Evolutionary conservation across 1,140 invertebrate species (phyloP).

Genomic region (Nylanderia fulva): DNA sequence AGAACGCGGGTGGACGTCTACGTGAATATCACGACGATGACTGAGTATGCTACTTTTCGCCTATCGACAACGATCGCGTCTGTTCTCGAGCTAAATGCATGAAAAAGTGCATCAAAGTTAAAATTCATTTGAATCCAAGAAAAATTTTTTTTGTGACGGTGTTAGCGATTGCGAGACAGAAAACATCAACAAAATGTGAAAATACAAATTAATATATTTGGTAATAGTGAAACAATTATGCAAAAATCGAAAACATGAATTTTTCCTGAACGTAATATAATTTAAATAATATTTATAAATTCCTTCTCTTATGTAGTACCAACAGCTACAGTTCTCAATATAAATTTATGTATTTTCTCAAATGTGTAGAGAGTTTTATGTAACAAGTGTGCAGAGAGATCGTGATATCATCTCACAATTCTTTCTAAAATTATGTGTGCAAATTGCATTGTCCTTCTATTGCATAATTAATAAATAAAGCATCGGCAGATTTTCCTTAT

Average conservation of each 20-base stretch:
- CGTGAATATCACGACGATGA: constrained; percentile 70
- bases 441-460: neutral
- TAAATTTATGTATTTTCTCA: neutral
- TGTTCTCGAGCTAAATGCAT: neutral
- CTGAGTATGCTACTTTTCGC: constrained; percentile 70
- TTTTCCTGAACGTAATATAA: neutral
- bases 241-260: neutral
- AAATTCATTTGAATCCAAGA: neutral
- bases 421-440: constrained; percentile 5
- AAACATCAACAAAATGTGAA: constrained; percentile 18
- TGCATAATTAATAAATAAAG: constrained; percentile 35
- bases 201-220: neutral
- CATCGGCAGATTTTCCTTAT: neutral
- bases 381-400: neutral
- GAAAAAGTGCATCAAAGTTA: constrained; percentile 3
- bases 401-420: neutral
- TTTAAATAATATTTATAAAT: neutral
- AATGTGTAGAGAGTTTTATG: neutral
- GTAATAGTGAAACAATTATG: neutral
- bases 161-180: neutral
- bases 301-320: neutral
- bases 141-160: neutral
- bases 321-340: neutral
- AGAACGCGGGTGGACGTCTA: constrained; percentile 60
- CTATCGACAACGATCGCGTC: constrained; percentile 2